Conservation (phyloP, 2,888 invertebrate genomes). For the Yponomeuta sedellus region DNA sequence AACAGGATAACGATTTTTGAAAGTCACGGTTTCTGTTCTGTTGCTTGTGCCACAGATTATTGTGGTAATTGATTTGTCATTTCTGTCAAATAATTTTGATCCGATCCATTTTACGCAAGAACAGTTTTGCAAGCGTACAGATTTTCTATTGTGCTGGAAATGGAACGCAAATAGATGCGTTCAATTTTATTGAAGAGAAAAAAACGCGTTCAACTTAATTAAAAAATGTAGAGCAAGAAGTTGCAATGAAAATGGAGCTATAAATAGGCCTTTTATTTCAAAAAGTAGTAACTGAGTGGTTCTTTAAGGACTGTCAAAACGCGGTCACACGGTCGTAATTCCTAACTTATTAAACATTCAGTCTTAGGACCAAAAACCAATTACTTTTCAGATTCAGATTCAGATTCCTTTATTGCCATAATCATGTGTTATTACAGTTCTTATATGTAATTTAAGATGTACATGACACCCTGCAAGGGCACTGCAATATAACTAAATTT, state of each 20-base stretch:
- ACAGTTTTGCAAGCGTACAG: background rate
- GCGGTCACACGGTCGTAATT: too few relatives aligned
- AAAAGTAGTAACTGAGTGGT: too few relatives aligned
- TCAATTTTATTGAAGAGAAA: background rate
- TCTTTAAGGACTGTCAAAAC: too few relatives aligned
- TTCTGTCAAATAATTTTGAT: conserved; percentile 24
- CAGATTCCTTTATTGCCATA: too few relatives aligned
- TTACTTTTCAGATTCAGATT: too few relatives aligned
- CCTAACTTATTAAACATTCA: too few relatives aligned
- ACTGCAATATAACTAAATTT: too few relatives aligned
- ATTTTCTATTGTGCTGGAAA: background rate
- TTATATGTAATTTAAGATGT: too few relatives aligned
- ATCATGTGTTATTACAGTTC: too few relatives aligned
- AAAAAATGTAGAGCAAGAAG: conserved; percentile 14
- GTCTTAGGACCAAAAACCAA: too few relatives aligned
- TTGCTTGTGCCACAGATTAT: background rate
- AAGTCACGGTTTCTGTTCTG: conserved; percentile 50
- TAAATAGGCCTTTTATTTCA: too few relatives aligned
- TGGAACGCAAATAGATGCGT: background rate
- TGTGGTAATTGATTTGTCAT: conserved; percentile 29
- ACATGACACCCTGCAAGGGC: too few relatives aligned
- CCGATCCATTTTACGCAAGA: background rate
- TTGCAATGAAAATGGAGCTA: background rate
- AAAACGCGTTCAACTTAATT: background rate
- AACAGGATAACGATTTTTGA: conserved; percentile 37